Percentiles rank a stretch among this genome's conserved stretches.
These are phyloP conservation scores for Shargacucullia verbasci DNA, from an alignment of 2,888 invertebrate species.

Conservation along the genomic window DNA sequence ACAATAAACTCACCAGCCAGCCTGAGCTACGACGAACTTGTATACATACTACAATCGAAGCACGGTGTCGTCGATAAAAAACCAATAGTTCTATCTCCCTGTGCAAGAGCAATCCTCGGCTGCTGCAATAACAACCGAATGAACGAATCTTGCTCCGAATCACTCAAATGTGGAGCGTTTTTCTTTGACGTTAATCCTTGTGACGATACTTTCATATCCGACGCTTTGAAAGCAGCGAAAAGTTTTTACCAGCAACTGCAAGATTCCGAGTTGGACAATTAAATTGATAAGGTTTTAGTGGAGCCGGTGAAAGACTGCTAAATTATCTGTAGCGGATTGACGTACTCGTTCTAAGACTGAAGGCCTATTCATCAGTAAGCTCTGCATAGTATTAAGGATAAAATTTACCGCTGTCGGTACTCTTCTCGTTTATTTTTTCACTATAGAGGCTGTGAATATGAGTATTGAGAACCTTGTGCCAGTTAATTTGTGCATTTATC, in stretches of 20 bases:
- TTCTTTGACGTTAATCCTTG: slow-evolving; percentile 94
- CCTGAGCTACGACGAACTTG: slow-evolving; percentile 73
- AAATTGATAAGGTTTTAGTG: slow-evolving; percentile 17
- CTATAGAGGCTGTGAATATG: slow-evolving; percentile 11
- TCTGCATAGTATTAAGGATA: slow-evolving; percentile 1
- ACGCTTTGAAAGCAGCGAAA: slow-evolving; percentile 87
- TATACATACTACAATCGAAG: slow-evolving; percentile 70
- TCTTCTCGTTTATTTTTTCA: slow-evolving; percentile 3
- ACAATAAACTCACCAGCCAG: slow-evolving; percentile 73
- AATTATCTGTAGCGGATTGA: slow-evolving; percentile 13
- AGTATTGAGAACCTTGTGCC: slow-evolving; percentile 17
- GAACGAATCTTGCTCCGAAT: slow-evolving; percentile 91
- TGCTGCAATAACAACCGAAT: slow-evolving; percentile 90
- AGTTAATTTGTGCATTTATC: slow-evolving; percentile 14
- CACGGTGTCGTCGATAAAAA: slow-evolving; percentile 56
- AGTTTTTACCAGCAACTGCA: slow-evolving; percentile 75
- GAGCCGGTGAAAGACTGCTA: slow-evolving; percentile 21
- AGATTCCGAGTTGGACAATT: slow-evolving; percentile 25
- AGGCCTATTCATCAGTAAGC: neutral
- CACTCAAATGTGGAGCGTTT: slow-evolving; percentile 91
- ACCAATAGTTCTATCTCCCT: slow-evolving; percentile 85
- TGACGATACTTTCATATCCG: slow-evolving; percentile 88
- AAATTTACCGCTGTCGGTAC: neutral
- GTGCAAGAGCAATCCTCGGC: slow-evolving; percentile 93
- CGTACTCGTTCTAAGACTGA: neutral